Conservation (phyloP, 2,797 vertebrate genomes). For the Halcyon leucocephala region DNA sequence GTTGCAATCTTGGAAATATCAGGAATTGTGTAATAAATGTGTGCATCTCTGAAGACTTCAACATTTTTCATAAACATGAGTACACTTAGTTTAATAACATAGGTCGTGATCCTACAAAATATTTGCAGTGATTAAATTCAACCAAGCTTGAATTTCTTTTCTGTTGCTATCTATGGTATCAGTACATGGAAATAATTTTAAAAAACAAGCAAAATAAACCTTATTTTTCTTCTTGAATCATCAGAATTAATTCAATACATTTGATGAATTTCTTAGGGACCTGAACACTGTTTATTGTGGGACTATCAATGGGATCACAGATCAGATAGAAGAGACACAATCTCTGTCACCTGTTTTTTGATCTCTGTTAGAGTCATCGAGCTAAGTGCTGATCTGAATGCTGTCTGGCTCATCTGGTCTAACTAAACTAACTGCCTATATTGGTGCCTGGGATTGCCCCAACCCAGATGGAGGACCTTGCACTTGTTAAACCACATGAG, state of each 20-base stretch:
- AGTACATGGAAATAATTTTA: not conserved
- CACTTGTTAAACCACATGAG: no score
- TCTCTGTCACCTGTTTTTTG: not conserved
- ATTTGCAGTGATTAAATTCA: not conserved
- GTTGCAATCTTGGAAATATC: no score
- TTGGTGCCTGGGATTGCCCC: no score
- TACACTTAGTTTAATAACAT: not conserved
- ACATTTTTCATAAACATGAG: not conserved
- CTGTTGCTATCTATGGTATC: not conserved
- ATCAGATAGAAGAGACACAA: not conserved
- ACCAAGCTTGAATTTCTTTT: not conserved
- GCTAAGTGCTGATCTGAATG: not conserved
- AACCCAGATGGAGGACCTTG: no score
- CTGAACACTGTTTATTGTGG: not conserved
- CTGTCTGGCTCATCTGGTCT: not conserved
- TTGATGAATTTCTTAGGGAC: not conserved
- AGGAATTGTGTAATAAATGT: not conserved
- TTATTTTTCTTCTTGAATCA: not conserved
- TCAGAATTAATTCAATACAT: not conserved
- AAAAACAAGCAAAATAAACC: not conserved
- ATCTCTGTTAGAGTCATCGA: not conserved
- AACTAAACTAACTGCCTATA: not conserved
- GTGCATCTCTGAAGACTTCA: not conserved
- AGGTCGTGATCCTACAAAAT: not conserved
- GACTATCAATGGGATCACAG: not conserved